Base-by-base conservation (phyloP, 2,888 invertebrate species). In the Drosophila monieri region DNA sequence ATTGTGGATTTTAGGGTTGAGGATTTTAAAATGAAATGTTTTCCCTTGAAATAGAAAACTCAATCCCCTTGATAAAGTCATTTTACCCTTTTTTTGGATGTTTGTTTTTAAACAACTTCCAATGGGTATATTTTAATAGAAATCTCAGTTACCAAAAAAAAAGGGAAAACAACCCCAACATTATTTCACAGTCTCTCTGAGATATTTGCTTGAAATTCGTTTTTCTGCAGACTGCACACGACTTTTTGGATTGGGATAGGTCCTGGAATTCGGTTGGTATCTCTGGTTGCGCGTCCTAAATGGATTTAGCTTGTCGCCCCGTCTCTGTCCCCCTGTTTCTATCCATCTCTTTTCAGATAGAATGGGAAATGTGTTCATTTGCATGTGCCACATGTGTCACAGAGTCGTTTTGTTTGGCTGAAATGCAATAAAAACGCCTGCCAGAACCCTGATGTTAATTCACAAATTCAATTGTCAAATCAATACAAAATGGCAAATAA, bases 381-480 rank as follows among this genome's bases (percentile, higher is more conserved):
- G 72, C 72, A 64, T 64, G 66, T 35, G 54, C 39, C 69, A 55
- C 72, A 71, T 61, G 49, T 71, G 69, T 51, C 62, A 32, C 44
- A 48, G 47, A 15, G 61, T 51, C 44, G 32, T 35, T 46, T 27
- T 44, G 30, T 47, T 12, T 18, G 39, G 15, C 39, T 18, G 25
- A 47, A 30, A 48, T 53, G 70, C 67, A 68, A 69, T 65, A 54
- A 66, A 64, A 54, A 39, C 32, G 61, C 62, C 64, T 48, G 56
- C 59, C 74, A 61, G 77, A 66, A 18, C 32, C 18, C 32, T 46
- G 21, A 25, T 51, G 66, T 60, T 70, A 75, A 76, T 75, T 78
- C 74, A 85, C 71, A 76, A 86, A 80, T 74, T 86, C 81, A 72
- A 85, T 86, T 77, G 75, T 70, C 86, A 86, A 84, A 84, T 85